Conservation (phyloP, 1,140 invertebrate genomes). For the Pseudomyrmex cubaensis region DNA sequence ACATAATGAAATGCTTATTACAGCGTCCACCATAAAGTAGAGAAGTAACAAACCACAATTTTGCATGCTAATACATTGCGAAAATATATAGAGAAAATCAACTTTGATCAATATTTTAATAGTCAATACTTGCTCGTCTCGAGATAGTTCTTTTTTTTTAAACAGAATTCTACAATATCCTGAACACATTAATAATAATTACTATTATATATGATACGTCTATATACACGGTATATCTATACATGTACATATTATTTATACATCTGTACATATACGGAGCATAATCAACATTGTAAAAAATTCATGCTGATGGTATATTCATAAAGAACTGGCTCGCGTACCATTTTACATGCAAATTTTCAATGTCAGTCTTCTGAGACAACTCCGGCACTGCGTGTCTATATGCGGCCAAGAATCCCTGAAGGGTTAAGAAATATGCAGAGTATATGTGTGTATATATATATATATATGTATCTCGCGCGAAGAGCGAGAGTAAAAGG, state of each 20-base stretch:
- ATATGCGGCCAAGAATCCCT: neutral
- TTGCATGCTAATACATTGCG: neutral
- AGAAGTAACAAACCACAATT: neutral
- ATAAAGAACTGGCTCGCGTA: conserved; percentile 33
- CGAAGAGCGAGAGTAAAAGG: conserved; percentile 30
- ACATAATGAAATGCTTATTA: conserved; percentile 20
- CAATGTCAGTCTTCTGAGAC: conserved; percentile 35
- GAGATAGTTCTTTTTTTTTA: too few species aligned
- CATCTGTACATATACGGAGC: neutral
- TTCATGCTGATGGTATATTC: neutral
- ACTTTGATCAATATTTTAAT: neutral
- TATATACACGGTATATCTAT: too few species aligned
- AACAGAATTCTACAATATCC: too few species aligned
- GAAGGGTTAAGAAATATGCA: neutral
- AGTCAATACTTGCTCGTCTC: too few species aligned
- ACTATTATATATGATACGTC: too few species aligned
- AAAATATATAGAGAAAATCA: conserved; percentile 1
- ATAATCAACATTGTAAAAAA: neutral
- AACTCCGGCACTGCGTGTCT: neutral
- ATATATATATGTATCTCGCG: neutral
- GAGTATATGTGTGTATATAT: too few species aligned
- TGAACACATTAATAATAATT: too few species aligned
- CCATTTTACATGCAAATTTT: conserved; percentile 36
- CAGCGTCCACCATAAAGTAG: neutral
- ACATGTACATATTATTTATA: too few species aligned